Percentiles rank a stretch among this genome's conserved stretches.
These are phyloP conservation scores for Netelia virgata DNA, from an alignment of 2,888 invertebrate genomes.

Conservation along the genomic window DNA sequence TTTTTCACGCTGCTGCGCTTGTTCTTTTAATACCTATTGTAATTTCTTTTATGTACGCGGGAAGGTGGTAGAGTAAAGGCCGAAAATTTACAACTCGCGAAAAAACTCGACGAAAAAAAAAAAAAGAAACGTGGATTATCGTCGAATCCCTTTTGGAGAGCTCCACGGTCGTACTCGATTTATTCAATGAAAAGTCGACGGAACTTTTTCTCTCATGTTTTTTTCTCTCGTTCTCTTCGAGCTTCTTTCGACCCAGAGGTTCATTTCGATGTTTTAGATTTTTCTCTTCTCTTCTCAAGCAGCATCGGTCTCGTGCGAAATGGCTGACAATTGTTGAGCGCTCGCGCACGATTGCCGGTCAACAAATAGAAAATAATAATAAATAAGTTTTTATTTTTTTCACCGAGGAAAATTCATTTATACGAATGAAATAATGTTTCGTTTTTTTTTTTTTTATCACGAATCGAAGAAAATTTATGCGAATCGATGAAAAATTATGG, in stretches of 20 bases:
- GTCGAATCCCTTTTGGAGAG: conserved; percentile 48
- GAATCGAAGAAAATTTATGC: background rate
- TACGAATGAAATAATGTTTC: conserved; percentile 1
- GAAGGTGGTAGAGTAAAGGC: conserved; percentile 21
- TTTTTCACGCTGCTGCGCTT: conserved; percentile 15
- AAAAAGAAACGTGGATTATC: conserved; percentile 56
- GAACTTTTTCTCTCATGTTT: conserved; percentile 32
- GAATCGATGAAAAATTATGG: background rate
- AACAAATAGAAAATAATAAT: conserved; percentile 59
- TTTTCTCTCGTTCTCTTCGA: conserved; percentile 22
- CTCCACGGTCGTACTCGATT: conserved; percentile 54
- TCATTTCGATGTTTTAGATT: conserved; percentile 15
- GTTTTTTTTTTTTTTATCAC: background rate
- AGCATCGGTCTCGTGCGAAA: conserved; percentile 23
- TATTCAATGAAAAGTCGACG: conserved; percentile 62
- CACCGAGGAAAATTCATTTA: conserved; percentile 32
- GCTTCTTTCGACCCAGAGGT: conserved; percentile 27
- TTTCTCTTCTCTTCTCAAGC: conserved; percentile 13
- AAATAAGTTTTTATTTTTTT: conserved; percentile 5
- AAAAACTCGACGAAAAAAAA: conserved; percentile 20
- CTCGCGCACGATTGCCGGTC: conserved; percentile 51
- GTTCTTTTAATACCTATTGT: conserved; percentile 27
- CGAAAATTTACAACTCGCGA: background rate
- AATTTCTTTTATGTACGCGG: conserved; percentile 45
- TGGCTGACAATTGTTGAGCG: conserved; percentile 57